Conservation (phyloP, 2,888 invertebrate species). For the Conus canariensis region DNA sequence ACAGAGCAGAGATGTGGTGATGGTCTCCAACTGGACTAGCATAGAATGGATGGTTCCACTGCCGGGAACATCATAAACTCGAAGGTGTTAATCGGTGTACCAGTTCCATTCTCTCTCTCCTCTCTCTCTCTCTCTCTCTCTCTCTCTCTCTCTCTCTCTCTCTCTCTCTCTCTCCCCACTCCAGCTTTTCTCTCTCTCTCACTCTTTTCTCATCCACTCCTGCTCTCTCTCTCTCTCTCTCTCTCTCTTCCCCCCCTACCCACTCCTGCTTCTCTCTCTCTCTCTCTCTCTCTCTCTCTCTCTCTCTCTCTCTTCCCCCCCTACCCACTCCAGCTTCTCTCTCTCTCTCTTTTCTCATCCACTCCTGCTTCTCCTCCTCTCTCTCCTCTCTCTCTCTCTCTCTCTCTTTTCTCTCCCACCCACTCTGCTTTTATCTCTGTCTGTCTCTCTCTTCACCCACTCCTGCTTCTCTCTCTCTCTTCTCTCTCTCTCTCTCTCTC, state of each 20-base stretch:
- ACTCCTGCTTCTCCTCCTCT: not conserved
- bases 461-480: not conserved
- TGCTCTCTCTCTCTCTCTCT: not conserved
- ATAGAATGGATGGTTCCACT: no score
- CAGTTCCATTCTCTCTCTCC: not conserved
- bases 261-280: not conserved
- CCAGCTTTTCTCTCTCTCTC: not conserved
- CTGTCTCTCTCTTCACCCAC: no score
- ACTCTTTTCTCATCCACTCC: not conserved
- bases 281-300: constrained; percentile 7
- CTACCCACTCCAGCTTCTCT: not conserved
- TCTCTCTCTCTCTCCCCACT: not conserved
- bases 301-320: not conserved
- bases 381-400: not conserved
- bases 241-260: not conserved
- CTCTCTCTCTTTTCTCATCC: no score
- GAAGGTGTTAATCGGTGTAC: no score
- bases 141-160: not conserved
- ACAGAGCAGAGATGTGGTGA: not conserved
- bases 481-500: not conserved
- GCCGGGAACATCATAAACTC: no score
- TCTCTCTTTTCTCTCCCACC: not conserved
- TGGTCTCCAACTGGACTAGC: no score
- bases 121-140: not conserved
- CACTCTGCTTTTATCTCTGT: no score